These are phyloP conservation scores for Enteromius afrohamiltoni DNA, from an alignment of 2,797 vertebrate species.

Conservation along the genomic window DNA sequence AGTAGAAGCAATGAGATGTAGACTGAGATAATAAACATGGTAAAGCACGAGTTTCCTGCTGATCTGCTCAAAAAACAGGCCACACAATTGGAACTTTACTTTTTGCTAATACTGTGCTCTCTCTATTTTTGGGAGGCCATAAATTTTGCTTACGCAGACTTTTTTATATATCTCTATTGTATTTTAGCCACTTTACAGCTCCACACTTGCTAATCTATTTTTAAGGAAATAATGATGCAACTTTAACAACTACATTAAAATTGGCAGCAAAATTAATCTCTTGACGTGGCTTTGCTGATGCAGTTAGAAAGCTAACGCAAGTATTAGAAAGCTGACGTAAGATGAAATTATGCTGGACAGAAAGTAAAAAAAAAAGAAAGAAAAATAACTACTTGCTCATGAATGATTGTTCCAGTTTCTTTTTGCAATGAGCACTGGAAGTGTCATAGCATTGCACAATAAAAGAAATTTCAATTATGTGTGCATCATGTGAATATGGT, in stretches of 20 bases:
- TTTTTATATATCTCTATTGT: conserved; percentile 53
- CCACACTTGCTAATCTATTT: conserved; percentile 58
- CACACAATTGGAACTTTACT: conserved; percentile 34
- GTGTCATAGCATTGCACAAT: background rate
- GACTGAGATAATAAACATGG: conserved; percentile 6
- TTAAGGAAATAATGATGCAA: conserved; percentile 59
- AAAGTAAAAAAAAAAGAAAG: background rate
- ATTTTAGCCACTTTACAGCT: conserved; percentile 49
- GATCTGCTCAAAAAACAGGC: conserved; percentile 37
- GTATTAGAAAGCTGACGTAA: conserved; percentile 46
- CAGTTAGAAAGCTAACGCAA: conserved; percentile 43
- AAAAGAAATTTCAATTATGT: background rate
- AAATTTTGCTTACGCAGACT: conserved; percentile 47
- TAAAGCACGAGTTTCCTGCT: conserved; percentile 25
- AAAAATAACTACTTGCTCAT: conserved; percentile 4
- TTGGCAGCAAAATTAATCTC: conserved; percentile 55
- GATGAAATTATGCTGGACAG: conserved; percentile 38
- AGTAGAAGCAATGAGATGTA: conserved; percentile 63
- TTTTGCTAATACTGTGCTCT: conserved; percentile 36
- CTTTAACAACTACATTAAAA: conserved; percentile 43
- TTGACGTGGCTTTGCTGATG: conserved; percentile 57
- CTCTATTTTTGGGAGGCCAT: conserved; percentile 32
- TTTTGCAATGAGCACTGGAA: background rate
- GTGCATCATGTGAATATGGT: background rate
- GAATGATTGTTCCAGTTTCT: background rate